phyloP scores from a whole-genome alignment of 2,113 vertebrate species.

The Cryptoleucopteryx plumbea region DNA sequence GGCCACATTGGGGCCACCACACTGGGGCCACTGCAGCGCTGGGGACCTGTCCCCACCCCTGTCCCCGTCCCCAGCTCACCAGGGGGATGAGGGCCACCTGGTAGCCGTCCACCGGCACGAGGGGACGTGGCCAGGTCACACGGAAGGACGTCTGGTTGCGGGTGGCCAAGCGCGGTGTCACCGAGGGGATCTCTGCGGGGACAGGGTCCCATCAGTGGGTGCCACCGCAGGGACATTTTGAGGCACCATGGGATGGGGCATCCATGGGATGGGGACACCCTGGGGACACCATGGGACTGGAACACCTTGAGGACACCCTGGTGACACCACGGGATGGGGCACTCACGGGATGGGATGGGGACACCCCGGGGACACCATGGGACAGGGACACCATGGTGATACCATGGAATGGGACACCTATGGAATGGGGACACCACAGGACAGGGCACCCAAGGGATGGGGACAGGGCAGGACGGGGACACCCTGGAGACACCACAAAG shows the following conservation, averaged over 20 bases:
- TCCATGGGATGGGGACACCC: neutral
- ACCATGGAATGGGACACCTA: neutral
- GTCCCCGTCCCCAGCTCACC: neutral
- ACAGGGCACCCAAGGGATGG: neutral
- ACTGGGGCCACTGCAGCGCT: rapidly evolving
- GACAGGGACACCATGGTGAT: neutral
- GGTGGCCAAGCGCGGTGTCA: neutral
- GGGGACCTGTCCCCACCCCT: neutral
- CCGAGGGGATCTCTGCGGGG: neutral
- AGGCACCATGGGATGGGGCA: neutral
- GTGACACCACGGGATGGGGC: neutral
- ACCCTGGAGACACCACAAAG: too few relatives aligned
- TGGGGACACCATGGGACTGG: neutral
- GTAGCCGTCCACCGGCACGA: neutral
- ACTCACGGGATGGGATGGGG: neutral
- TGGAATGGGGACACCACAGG: neutral
- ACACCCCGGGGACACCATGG: too few relatives aligned
- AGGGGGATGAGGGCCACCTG: neutral
- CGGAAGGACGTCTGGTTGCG: neutral
- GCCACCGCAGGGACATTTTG: rapidly evolving
- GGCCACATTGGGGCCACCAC: neutral
- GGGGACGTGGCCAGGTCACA: neutral
- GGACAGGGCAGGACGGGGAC: neutral
- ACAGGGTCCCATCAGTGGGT: neutral
- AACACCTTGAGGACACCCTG: neutral